A percentile compares a stretch with the other conserved stretches of the same genome.
These are phyloP conservation scores for Aphelinus certus DNA, from an alignment of 1,140 invertebrate species.

Conservation along the genomic window DNA sequence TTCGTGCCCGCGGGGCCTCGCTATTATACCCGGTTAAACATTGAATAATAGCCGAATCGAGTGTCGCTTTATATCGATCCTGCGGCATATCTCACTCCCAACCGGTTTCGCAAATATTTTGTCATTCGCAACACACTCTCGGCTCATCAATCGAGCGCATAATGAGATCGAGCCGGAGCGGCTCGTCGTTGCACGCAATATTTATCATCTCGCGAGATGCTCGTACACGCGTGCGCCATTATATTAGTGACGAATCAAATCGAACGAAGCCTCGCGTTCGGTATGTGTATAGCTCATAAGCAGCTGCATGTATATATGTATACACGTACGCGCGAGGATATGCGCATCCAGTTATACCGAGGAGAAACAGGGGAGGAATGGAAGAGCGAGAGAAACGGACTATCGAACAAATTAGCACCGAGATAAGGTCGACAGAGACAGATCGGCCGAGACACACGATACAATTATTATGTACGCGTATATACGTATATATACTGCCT, in stretches of 20 bases:
- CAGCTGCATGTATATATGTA: not conserved
- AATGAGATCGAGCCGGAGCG: not conserved
- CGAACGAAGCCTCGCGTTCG: not conserved
- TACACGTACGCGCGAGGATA: not conserved
- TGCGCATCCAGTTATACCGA: too few relatives aligned
- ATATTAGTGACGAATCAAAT: slow-evolving; percentile 22
- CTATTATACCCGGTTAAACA: too few relatives aligned
- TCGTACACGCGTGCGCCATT: not conserved
- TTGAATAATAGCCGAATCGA: too few relatives aligned
- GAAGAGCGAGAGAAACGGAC: slow-evolving; percentile 37
- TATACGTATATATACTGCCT: not conserved
- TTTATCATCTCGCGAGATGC: slow-evolving; percentile 5
- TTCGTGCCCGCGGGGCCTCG: too few relatives aligned
- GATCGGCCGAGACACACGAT: slow-evolving; percentile 49
- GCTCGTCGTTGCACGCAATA: not conserved
- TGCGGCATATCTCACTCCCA: too few relatives aligned
- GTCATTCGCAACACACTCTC: not conserved
- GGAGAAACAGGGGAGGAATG: not conserved
- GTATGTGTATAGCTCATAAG: too few relatives aligned
- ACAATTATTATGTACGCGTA: slow-evolving; percentile 9
- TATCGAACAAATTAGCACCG: slow-evolving; percentile 61
- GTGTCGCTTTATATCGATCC: too few relatives aligned
- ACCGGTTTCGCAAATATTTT: slow-evolving; percentile 1
- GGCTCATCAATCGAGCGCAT: not conserved
- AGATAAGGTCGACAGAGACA: slow-evolving; percentile 64